Evolutionary conservation across 2,113 vertebrate genomes (phyloP).

Genomic region (Amphilophus citrinellus): DNA sequence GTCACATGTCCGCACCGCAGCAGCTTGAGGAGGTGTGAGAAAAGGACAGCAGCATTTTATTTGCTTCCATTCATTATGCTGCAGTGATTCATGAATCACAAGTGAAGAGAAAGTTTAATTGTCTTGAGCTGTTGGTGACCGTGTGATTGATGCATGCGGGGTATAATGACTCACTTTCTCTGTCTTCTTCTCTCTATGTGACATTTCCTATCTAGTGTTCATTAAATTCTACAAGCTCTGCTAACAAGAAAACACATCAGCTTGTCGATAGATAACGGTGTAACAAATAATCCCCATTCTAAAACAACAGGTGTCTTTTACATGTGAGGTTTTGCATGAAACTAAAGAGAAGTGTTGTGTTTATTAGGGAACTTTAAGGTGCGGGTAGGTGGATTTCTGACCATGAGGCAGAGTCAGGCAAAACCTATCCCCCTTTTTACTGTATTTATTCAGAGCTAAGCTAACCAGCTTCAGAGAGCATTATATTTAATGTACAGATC

Average conservation of each 20-base stretch:
- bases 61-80: conserved; percentile 33
- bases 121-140: conserved; percentile 35
- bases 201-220: conserved; percentile 29
- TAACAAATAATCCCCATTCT: neutral
- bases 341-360: neutral
- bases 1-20: conserved; percentile 38
- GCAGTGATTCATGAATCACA: conserved; percentile 44
- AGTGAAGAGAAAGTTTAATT: conserved; percentile 27
- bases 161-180: conserved; percentile 47
- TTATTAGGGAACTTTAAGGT: neutral
- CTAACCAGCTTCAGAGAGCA: neutral
- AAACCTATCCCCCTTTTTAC: rapidly evolving
- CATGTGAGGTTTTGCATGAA: neutral
- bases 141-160: conserved; percentile 18
- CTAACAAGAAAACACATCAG: conserved; percentile 12
- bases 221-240: conserved; percentile 18
- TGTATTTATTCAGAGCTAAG: neutral
- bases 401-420: neutral
- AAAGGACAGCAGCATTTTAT: conserved; percentile 20
- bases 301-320: neutral
- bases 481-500: neutral
- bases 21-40: conserved; percentile 26
- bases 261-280: neutral
- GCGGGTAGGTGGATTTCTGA: neutral
- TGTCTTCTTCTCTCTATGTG: conserved; percentile 8